Evolutionary conservation across 37 sponge, comb jelly and placozoan species (phyloP).

Genomic region (Halisarca cf. caerulea): DNA sequence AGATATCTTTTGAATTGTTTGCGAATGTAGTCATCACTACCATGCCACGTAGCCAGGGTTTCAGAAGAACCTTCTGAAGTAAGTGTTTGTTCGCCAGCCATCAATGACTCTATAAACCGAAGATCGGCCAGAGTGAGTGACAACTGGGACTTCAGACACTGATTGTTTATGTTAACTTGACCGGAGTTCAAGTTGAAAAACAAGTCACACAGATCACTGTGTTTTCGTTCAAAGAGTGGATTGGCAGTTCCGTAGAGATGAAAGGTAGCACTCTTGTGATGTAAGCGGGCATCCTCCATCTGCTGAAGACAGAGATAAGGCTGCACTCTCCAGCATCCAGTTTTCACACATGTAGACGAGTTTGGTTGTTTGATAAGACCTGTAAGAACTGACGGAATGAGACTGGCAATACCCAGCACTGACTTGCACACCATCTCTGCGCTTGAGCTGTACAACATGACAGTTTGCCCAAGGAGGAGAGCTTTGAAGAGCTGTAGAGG

Average conservation of each 20-base stretch:
- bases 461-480: slow-evolving; percentile 49
- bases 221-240: slow-evolving; percentile 68
- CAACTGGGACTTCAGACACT: slow-evolving; percentile 20
- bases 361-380: slow-evolving; percentile 19
- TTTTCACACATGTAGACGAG: slow-evolving; percentile 33
- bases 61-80: not conserved
- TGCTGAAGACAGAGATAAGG: slow-evolving; percentile 74
- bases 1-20: slow-evolving; percentile 67
- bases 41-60: slow-evolving; percentile 43
- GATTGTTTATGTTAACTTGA: slow-evolving; percentile 19
- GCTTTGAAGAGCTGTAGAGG: slow-evolving; percentile 71
- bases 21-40: slow-evolving; percentile 77
- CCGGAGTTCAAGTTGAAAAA: slow-evolving; percentile 45
- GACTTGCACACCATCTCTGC: slow-evolving; percentile 21
- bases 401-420: slow-evolving; percentile 42
- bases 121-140: slow-evolving; percentile 70
- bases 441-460: slow-evolving; percentile 50
- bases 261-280: not conserved
- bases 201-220: slow-evolving; percentile 51
- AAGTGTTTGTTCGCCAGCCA: not conserved
- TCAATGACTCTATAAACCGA: slow-evolving; percentile 48
- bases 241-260: slow-evolving; percentile 60
- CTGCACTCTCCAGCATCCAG: slow-evolving; percentile 8
- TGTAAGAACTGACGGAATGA: slow-evolving; percentile 54
- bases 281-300: slow-evolving; percentile 33